These are phyloP conservation scores for Rotaria magnacalcarata DNA, from an alignment of 2,888 invertebrate species.

Conservation along the genomic window DNA sequence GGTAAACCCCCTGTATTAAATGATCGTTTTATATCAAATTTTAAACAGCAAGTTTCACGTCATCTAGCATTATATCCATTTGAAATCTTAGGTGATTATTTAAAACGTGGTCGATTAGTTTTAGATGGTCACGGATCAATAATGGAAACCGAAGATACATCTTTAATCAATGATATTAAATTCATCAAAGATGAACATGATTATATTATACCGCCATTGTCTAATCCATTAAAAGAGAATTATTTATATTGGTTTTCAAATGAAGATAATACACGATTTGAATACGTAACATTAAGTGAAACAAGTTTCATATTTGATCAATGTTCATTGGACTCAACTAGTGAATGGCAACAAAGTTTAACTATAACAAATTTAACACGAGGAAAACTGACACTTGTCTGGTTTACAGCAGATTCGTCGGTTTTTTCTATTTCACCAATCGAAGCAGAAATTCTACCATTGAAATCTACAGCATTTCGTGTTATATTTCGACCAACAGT, in stretches of 20 bases:
- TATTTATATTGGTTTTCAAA: not conserved
- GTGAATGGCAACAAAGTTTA: conserved; percentile 42
- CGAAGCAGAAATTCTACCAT: conserved; percentile 54
- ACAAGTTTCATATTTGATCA: not conserved
- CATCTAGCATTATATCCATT: conserved; percentile 32
- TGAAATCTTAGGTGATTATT: conserved; percentile 51
- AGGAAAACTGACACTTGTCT: conserved; percentile 46
- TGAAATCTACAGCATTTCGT: conserved; percentile 55
- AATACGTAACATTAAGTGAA: conserved; percentile 35
- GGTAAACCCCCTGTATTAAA: conserved; percentile 56
- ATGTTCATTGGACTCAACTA: not conserved
- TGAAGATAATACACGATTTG: not conserved
- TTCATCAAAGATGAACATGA: not conserved
- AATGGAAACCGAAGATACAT: conserved; percentile 43
- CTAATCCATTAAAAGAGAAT: not conserved
- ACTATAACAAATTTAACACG: conserved; percentile 47
- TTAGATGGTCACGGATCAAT: conserved; percentile 53
- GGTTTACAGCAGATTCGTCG: conserved; percentile 35
- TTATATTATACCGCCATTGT: not conserved
- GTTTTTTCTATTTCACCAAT: conserved; percentile 50
- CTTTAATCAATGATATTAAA: not conserved
- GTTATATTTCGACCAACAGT: conserved; percentile 54
- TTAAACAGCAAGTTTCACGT: not conserved
- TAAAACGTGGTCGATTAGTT: conserved; percentile 51
- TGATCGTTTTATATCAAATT: conserved; percentile 46